Evolutionary conservation across 2,797 vertebrate species (phyloP).

Genomic region (Dromococcyx pavoninus): DNA sequence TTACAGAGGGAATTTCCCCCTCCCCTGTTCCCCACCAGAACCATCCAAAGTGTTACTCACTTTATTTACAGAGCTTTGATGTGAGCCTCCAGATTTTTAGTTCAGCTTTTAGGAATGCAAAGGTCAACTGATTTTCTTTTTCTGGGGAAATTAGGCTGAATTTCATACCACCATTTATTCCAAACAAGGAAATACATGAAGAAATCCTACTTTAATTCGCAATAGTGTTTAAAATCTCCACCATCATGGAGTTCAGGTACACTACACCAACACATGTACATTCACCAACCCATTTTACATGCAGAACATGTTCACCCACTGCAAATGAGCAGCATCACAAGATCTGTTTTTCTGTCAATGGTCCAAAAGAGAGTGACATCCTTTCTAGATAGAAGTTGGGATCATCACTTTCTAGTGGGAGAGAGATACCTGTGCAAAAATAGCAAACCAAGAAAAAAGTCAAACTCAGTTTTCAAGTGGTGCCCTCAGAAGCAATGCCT

Average conservation of each 20-base stretch:
- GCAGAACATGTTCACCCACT: neutral
- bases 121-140: constrained; percentile 78
- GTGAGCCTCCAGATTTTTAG: constrained; percentile 79
- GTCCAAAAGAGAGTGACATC: neutral
- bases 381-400: neutral
- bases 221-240: constrained; percentile 1
- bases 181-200: constrained; percentile 66
- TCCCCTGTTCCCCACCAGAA: constrained; percentile 46
- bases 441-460: neutral
- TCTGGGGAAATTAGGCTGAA: constrained; percentile 71
- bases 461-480: neutral
- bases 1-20: constrained; percentile 73
- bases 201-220: constrained; percentile 8
- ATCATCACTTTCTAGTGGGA: neutral
- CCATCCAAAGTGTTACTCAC: constrained; percentile 84
- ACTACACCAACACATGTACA: neutral
- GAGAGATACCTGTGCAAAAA: neutral
- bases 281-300: neutral
- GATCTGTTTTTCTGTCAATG: neutral
- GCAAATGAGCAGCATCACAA: neutral
- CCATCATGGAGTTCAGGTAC: neutral
- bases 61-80: constrained; percentile 88
- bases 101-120: constrained; percentile 80
- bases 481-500: neutral
- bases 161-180: constrained; percentile 70